Base-by-base conservation (phyloP, 2,888 invertebrate genomes). In the Diachrysia chrysitis region DNA sequence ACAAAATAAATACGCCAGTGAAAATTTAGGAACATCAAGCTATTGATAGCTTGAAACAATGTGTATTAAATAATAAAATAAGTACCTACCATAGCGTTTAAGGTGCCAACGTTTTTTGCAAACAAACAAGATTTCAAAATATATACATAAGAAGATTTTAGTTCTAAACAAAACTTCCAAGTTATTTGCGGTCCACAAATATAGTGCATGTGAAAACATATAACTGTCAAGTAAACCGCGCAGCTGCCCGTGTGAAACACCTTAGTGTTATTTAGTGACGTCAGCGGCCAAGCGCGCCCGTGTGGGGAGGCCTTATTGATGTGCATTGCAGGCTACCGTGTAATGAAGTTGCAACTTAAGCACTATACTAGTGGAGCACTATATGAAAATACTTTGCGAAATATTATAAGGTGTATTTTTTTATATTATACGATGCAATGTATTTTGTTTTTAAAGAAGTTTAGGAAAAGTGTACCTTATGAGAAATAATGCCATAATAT, bases 171-270 rank as follows among this genome's bases (percentile, higher is more conserved):
- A 35, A 37, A 17, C 32, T 35, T 56, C 21, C 19, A 19, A 37
- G 29, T 82, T 83, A 85, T 86, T 86, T 85, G 86, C 70, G 83
- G 75, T 73, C 77, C 79, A 83, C 82, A 84, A 83, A 84, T 85
- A 87, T 87, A 74, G 58, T 85, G 87, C 86, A 87, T 82, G 84
- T 81, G 84, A 75, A 83, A 83, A 81, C 81, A 75, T 83, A 83
- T 79, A 79, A 78, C 80, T 85, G 83, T 84, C 85, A 84, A 83
- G 83, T 82, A 73, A 79, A 84, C 66, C 69, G 76, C 79, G 81
- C 80, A 79, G 80, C 82, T 69, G 37, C 71, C 70, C 66, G 75
- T 81, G 78, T 78, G 79, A 74, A 68, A 78, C 79, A 79, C 74
- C 76, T 75, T 69, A 68, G 56, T 58, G 56, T 64, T 64, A 75